These are phyloP conservation scores for Peribatodes rhomboidaria DNA, from an alignment of 2,888 invertebrate genomes.

Conservation along the genomic window DNA sequence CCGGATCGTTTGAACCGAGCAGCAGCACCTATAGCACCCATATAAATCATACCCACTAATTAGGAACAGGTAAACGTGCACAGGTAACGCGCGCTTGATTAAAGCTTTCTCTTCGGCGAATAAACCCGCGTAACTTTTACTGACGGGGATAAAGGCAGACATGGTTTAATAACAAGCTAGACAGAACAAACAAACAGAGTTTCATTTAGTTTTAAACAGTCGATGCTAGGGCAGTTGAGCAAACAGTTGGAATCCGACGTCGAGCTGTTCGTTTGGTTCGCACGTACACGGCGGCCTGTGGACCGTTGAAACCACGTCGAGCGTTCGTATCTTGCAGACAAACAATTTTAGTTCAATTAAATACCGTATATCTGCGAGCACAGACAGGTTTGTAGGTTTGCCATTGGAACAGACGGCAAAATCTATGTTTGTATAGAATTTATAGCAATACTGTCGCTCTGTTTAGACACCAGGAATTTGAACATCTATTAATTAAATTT, in stretches of 20 bases:
- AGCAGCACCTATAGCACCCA: background rate
- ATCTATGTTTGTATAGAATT: conserved; percentile 9
- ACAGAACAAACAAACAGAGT: conserved; percentile 21
- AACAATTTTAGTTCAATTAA: conserved; percentile 54
- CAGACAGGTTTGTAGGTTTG: conserved; percentile 19
- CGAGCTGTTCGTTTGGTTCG: conserved; percentile 47
- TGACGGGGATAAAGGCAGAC: background rate
- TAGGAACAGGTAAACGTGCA: conserved; percentile 8
- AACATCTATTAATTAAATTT: background rate
- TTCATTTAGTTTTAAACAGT: conserved; percentile 39
- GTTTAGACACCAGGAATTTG: conserved; percentile 1
- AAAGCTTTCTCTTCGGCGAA: conserved; percentile 1
- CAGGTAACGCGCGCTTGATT: conserved; percentile 8
- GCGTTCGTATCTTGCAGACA: conserved; percentile 44
- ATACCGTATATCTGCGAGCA: conserved; percentile 35
- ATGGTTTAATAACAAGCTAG: background rate
- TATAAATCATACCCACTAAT: conserved; percentile 26
- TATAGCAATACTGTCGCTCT: conserved; percentile 2
- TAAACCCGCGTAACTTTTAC: background rate
- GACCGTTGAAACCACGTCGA: conserved; percentile 40
- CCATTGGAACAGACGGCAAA: background rate
- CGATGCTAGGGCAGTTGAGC: conserved; percentile 33
- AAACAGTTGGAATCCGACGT: conserved; percentile 35
- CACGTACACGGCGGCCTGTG: conserved; percentile 40
- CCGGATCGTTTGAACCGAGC: conserved; percentile 12